Evolutionary conservation across 2,888 invertebrate species (phyloP).

Genomic region (Phragmatobia fuliginosa): DNA sequence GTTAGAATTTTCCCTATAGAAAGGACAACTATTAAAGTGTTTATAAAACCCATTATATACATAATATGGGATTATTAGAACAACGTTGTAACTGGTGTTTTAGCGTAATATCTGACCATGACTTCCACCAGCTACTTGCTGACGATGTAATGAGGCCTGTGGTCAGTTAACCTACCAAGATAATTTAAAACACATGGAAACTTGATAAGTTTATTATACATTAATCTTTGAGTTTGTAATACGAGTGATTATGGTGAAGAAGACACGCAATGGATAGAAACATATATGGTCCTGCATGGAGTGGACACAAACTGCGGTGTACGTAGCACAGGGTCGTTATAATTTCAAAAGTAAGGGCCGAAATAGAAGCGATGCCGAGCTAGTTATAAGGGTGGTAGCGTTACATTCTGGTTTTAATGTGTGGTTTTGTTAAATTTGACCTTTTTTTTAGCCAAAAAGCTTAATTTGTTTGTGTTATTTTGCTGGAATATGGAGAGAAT

Average conservation of each 20-base stretch:
- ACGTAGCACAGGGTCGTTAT: constrained; percentile 48
- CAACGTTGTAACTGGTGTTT: constrained; percentile 21
- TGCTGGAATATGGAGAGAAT: constrained; percentile 17
- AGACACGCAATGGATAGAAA: constrained; percentile 14
- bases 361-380: constrained; percentile 43
- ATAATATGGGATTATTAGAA: constrained; percentile 26
- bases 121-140: constrained; percentile 46
- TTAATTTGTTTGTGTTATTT: constrained; percentile 32
- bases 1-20: not conserved
- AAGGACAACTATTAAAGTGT: constrained; percentile 5
- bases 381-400: constrained; percentile 53
- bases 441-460: constrained; percentile 26
- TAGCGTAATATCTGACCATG: constrained; percentile 21
- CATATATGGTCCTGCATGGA: not conserved
- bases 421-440: constrained; percentile 36
- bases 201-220: constrained; percentile 18
- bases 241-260: rapidly evolving
- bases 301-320: not conserved
- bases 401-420: constrained; percentile 43
- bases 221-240: not conserved
- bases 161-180: constrained; percentile 34
- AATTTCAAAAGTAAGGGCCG: constrained; percentile 52
- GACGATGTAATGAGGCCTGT: constrained; percentile 42
- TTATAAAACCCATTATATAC: constrained; percentile 19
- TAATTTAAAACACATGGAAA: not conserved